Conservation (phyloP, 2,113 vertebrate species). For the Plestiodon gilberti region DNA sequence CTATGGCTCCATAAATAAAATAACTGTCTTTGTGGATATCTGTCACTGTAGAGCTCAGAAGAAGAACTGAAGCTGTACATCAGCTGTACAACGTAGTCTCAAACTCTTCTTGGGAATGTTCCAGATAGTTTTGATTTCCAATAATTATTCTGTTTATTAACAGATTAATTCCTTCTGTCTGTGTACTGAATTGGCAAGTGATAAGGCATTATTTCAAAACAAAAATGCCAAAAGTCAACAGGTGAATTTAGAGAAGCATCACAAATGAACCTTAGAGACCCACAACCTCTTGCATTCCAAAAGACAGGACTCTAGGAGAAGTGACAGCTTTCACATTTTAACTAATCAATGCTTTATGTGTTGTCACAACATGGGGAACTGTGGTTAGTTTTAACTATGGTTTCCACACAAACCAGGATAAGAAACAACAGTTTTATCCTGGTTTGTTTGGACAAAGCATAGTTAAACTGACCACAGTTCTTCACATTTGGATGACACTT, state of each 20-base stretch:
- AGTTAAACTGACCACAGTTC: no score
- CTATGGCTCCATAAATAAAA: conserved; percentile 41
- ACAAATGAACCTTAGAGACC: no score
- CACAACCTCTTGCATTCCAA: no score
- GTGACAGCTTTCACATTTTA: no score
- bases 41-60: conserved; percentile 40
- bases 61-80: conserved; percentile 13
- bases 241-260: neutral
- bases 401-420: no score
- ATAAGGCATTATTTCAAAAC: neutral
- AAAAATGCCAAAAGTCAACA: neutral
- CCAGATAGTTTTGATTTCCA: neutral
- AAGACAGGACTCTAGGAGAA: no score
- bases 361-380: no score
- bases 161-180: neutral
- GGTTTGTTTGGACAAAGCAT: no score
- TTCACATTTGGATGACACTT: no score
- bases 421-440: no score
- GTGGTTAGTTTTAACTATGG: no score
- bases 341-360: no score
- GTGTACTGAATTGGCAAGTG: neutral
- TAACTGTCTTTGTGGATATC: neutral
- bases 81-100: neutral
- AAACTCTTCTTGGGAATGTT: conserved; percentile 36
- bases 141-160: neutral